These are phyloP conservation scores for Hyperoplus immaculatus DNA, from an alignment of 2,797 vertebrate species.

Conservation along the genomic window DNA sequence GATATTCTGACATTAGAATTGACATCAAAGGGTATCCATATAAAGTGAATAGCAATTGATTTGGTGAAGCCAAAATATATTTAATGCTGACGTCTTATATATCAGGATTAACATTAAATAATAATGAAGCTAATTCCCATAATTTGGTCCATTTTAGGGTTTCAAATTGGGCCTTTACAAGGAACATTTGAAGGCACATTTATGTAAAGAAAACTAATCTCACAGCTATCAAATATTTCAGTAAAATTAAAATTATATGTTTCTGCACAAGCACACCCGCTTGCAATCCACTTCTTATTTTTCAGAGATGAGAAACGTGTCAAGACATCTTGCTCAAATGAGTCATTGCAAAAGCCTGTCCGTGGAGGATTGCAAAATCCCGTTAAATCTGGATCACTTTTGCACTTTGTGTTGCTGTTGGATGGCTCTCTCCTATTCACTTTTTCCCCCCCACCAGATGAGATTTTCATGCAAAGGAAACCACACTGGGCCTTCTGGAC, in stretches of 20 bases:
- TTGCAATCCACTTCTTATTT: constrained; percentile 32
- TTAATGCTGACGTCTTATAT: not conserved
- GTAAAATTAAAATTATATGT: constrained; percentile 7
- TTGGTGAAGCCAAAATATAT: not conserved
- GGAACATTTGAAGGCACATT: not conserved
- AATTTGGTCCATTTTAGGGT: not conserved
- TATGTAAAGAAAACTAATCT: not conserved
- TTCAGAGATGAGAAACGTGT: constrained; percentile 40
- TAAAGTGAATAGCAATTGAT: not conserved
- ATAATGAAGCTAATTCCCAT: not conserved
- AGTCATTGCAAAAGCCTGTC: constrained; percentile 54
- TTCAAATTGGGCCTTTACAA: not conserved
- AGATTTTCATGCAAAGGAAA: constrained; percentile 56
- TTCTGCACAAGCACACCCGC: not conserved
- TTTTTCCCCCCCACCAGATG: not conserved
- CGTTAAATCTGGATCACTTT: constrained; percentile 51
- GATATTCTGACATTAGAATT: constrained; percentile 15
- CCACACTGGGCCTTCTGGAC: not conserved
- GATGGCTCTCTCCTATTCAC: constrained; percentile 26
- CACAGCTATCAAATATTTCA: not conserved
- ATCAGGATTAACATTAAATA: not conserved
- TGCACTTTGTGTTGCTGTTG: constrained; percentile 32
- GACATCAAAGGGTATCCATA: not conserved
- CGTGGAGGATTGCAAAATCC: constrained; percentile 59
- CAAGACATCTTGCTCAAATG: constrained; percentile 63